Base-by-base conservation (phyloP, 2,797 vertebrate species). In the Malurus leucopterus region DNA sequence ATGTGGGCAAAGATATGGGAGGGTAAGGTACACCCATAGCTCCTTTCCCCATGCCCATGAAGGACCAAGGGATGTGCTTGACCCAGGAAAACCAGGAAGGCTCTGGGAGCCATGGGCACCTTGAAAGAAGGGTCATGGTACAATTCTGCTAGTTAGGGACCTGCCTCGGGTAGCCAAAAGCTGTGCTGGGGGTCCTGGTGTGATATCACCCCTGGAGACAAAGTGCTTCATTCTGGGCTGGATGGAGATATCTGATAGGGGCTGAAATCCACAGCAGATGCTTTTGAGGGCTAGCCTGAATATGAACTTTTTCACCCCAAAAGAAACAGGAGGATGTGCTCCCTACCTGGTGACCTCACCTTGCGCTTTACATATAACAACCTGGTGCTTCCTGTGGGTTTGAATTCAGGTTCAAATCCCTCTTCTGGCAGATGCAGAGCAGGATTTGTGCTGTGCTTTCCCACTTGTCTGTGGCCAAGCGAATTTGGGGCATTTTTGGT, bases 1-100 rank as follows among this genome's bases (percentile, higher is more conserved):
- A 24, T 34, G 30, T 19, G 29, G 24, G 4, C 0, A 0, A 77
- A 67, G 40, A 49, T 23, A 11, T 7, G 7, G 29, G 21, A 74
- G 11, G 20, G 26, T 44, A 38, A 77, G 51, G 8, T 38, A 43
- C 11, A 7, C 15, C 81, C 19, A 7, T 23, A 27, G 2, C 30
- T n/a, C 14, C 15, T 58, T 72, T 57, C 3, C 5, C 15, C 43
- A 3, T 34, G 26, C 15, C 29, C 17, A 11, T 40, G 41, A 49
- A 1, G 7, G 78, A 40, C 27, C 47, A 53, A 34, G 16, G 11
- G 32, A 40, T 30, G 30, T 15, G 32, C 29, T 47, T 84, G 41
- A 30, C n/a, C 10, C 58, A 34, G 26, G 9, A 77, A 68, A 21
- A 61, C 14, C 0, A 6, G 1, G 16, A 55, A 70, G 27, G 30